Conservation (phyloP, 1,140 invertebrate species). For the Bradysia coprophila region DNA sequence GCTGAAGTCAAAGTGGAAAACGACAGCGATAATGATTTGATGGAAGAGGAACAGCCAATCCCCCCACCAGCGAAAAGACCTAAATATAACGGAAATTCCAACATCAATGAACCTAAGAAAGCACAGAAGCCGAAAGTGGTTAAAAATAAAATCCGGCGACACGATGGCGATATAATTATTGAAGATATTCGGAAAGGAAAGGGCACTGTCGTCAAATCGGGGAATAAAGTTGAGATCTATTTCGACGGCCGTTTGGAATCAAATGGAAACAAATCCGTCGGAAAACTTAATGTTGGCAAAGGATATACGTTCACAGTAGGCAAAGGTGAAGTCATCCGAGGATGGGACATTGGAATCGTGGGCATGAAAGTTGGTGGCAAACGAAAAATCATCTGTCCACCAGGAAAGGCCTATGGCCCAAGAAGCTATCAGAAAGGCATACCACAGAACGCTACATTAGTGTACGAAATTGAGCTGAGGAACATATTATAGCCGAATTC, state of each 20-base stretch:
- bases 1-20: too few species aligned
- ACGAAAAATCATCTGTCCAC: conserved; percentile 63
- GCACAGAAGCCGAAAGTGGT: background rate
- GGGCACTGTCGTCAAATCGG: conserved; percentile 54
- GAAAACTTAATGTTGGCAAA: conserved; percentile 41
- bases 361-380: conserved; percentile 91
- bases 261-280: conserved; percentile 72
- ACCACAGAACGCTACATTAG: conserved; percentile 61
- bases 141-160: too few species aligned
- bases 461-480: conserved; percentile 83
- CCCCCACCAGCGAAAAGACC: conserved; percentile 10
- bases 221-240: conserved; percentile 43
- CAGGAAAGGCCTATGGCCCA: conserved; percentile 66
- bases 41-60: too few species aligned
- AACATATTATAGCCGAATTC: too few species aligned
- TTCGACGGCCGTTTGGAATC: conserved; percentile 45
- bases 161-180: conserved; percentile 31
- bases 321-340: conserved; percentile 71
- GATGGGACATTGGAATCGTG: conserved; percentile 72
- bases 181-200: conserved; percentile 60
- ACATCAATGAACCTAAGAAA: too few species aligned
- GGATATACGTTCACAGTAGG: conserved; percentile 78
- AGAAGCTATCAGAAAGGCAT: conserved; percentile 65
- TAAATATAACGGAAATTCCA: too few species aligned
- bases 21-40: conserved; percentile 33